Conservation (phyloP, 1,140 invertebrate genomes). For the Bombus impatiens region DNA sequence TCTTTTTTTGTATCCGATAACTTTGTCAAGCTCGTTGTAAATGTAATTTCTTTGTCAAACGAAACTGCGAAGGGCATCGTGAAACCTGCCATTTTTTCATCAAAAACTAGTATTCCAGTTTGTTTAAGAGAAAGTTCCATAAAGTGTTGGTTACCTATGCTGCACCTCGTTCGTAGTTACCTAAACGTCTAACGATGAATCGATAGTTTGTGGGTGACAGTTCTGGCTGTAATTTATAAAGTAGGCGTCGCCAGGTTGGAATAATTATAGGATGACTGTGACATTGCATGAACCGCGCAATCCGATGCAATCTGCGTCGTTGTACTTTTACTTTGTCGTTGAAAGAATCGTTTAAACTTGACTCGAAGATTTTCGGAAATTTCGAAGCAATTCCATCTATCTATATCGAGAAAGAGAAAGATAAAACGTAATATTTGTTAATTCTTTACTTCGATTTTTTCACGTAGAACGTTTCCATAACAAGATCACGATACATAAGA, state of each 20-base stretch:
- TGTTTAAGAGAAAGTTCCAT: not conserved
- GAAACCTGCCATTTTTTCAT: not conserved
- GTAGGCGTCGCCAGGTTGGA: constrained; percentile 16
- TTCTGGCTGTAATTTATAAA: constrained; percentile 54
- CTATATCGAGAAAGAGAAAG: too few relatives aligned
- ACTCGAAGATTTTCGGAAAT: too few relatives aligned
- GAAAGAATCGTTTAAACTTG: not conserved
- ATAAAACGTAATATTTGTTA: not conserved
- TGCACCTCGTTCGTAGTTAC: not conserved
- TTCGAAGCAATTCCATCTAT: too few relatives aligned
- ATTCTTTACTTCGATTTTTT: not conserved
- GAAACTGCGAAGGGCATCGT: not conserved
- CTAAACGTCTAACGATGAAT: constrained; percentile 22
- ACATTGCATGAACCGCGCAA: not conserved
- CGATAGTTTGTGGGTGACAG: constrained; percentile 39
- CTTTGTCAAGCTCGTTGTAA: not conserved
- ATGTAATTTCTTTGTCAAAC: not conserved
- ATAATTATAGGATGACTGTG: constrained; percentile 50
- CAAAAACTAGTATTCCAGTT: too few relatives aligned
- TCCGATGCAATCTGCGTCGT: not conserved
- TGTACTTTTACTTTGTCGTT: not conserved
- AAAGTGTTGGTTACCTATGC: not conserved
- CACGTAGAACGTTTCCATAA: not conserved
- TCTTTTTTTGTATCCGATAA: not conserved
- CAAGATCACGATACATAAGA: too few relatives aligned